Evolutionary conservation across 2,113 vertebrate species (phyloP), one percentile per base, ranked within the genome.

Genomic region (Gadus macrocephalus): DNA sequence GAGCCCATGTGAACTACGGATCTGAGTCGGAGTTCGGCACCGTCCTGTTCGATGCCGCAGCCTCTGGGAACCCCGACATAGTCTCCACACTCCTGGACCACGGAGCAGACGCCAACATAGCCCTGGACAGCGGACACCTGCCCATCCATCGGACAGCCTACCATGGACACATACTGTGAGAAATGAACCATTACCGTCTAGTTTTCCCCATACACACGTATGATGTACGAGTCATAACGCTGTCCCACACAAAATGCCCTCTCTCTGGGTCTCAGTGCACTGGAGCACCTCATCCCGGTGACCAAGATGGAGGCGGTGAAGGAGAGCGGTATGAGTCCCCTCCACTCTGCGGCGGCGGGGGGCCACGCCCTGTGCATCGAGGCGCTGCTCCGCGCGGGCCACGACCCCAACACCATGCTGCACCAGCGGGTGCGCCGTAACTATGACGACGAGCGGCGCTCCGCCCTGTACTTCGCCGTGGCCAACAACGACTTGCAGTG

Each of bases 351-450:
- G 3, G 94, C 96, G 16, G 96, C 95, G 20, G 95, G 94, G 7
- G 92, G 92, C 2, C 94, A 97, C 60, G 81, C 93, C 9, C 86
- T 94, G 38, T 99, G 95, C 74, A 88, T 98, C 62, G 92, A 95
- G 20, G 83, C 93, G 66, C 95, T 99, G 72, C 92, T 99, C 71
- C 90, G 90, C 70, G 92, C 88, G 2, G 93, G 92, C 3, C 95
- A 95, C 53, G 95, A 98, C 71, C 94, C 95, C 60, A 98, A 99
- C 83, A 93, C 96, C 78, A 98, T 98, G 96, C 90, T 99, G 28
- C 93, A 93, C 85, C 94, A 91, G 15, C 91, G 89, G 73, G 84
- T 99, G 68, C 91, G 93, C 59, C 92, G 89, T 73, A 91, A 92
- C 85, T 99, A 98, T 0, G 93, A 96, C 0, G 97, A 99, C 53